Base-by-base conservation (phyloP, 2,797 vertebrate species). In the Sebastes paucispinis region DNA sequence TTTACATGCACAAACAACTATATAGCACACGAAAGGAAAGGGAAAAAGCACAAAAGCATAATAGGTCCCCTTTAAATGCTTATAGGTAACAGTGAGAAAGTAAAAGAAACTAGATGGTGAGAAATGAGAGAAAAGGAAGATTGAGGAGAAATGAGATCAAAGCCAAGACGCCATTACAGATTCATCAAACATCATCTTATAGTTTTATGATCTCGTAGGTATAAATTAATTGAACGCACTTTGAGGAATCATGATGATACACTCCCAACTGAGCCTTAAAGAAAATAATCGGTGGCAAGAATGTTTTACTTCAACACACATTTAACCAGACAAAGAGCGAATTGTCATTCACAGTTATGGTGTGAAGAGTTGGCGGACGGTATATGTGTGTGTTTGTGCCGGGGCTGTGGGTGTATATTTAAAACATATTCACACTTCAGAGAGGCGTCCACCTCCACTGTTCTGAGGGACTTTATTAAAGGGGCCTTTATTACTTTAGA, bases 381-480 rank as follows among this genome's bases (percentile, higher is more conserved):
- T 68, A 5, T 58, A 6, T 64, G 34, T 85, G 67, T 54, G 36
- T 69, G 64, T 71, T 55, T 68, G 34, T 68, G 55, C 20, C 10
- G 6, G 7, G 20, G 59, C 22, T 43, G 63, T 4, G 22, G 8
- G 68, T 39, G 32, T 71, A 13, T 11, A 13, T 3, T 63, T 62
- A 54, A 67, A 69, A 63, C n/a, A 79, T 64, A 32, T 82, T 76
- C 69, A 68, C 73, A 67, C 36, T 74, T 77, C 29, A 43, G 27
- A 62, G 55, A 63, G 36, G 62, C 16, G 1, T 9, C 54, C 47
- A 73, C 54, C 29, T 43, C 47, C 59, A 75, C 43, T 63, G 29
- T 68, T 70, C 36, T 68, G 39, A 50, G 12, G 5, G 20, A 69
- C 54, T 36, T 43, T 24, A 68, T 68, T 39, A 65, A 62, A 69